Percentiles rank a stretch among this genome's conserved stretches.
phyloP scores from a whole-genome alignment of 1,140 invertebrate genomes.

The Panulirus ornatus region DNA sequence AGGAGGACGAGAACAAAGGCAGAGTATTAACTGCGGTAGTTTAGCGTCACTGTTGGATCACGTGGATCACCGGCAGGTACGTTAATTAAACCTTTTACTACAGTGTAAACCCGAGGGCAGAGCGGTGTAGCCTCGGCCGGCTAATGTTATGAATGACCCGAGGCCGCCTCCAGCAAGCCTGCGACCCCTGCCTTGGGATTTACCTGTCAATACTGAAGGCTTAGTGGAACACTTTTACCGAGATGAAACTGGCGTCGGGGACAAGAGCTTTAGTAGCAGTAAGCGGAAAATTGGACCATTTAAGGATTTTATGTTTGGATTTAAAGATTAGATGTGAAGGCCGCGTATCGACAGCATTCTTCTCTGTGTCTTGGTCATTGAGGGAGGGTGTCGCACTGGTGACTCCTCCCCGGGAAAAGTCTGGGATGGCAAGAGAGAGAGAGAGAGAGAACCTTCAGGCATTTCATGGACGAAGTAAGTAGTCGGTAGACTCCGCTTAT shows the following conservation, averaged over 20 bases:
- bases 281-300: conserved; percentile 31
- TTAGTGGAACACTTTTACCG: conserved; percentile 9
- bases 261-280: conserved; percentile 11
- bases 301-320: conserved; percentile 9
- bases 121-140: no score
- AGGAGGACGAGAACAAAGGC: neutral
- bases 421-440: neutral
- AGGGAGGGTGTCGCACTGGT: neutral
- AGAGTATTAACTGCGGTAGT: neutral
- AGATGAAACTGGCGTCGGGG: neutral
- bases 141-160: no score
- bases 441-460: neutral
- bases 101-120: no score
- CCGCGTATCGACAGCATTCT: neutral
- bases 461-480: no score
- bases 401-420: neutral
- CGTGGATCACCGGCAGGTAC: conserved; percentile 1
- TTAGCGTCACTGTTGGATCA: neutral
- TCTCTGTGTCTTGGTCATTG: no score
- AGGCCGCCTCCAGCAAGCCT: no score
- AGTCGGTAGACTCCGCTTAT: no score
- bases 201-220: conserved; percentile 24
- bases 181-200: neutral
- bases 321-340: neutral
- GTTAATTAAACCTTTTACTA: conserved; percentile 25